Conservation (phyloP, 2,113 vertebrate species). For the Apeltes quadracus region DNA sequence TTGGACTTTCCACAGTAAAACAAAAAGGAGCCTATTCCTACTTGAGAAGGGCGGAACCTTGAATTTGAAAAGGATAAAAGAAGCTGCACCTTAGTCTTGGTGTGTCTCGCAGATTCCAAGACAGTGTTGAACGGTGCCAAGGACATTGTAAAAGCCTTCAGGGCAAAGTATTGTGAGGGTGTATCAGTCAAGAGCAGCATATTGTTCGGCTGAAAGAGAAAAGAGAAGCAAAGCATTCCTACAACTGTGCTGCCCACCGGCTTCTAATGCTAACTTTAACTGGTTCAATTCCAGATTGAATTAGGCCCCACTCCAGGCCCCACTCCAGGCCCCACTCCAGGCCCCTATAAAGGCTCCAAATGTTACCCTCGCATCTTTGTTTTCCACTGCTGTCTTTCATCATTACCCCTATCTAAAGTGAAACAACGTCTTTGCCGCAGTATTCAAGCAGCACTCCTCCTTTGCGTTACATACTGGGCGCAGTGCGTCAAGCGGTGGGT, state of each 20-base stretch:
- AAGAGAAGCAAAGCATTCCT: slow-evolving; percentile 64
- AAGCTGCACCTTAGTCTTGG: slow-evolving; percentile 1
- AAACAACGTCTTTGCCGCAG: neutral
- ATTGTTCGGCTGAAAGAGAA: slow-evolving; percentile 52
- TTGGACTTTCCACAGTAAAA: neutral
- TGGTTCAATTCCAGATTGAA: neutral
- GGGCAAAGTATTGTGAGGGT: slow-evolving; percentile 38
- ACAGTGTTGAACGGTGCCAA: slow-evolving; percentile 16
- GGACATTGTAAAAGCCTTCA: slow-evolving; percentile 32
- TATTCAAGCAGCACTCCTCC: neutral
- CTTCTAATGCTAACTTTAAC: neutral
- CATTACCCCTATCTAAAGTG: slow-evolving; percentile 26
- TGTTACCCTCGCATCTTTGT: neutral
- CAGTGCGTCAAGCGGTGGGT: neutral
- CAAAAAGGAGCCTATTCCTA: slow-evolving; percentile 20
- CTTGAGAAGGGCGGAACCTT: slow-evolving; percentile 8
- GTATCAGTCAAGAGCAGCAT: slow-evolving; percentile 60
- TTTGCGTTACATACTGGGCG: neutral
- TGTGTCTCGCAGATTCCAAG: slow-evolving; percentile 36
- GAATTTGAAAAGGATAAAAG: slow-evolving; percentile 17
- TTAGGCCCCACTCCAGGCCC: slow-evolving; percentile 19
- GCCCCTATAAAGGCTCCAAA: slow-evolving; percentile 1
- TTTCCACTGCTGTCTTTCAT: slow-evolving; percentile 11
- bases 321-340: slow-evolving; percentile 4
- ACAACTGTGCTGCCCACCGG: slow-evolving; percentile 30